These are phyloP conservation scores for Atopsyche davidsoni DNA, from an alignment of 1,140 invertebrate genomes.

Conservation along the genomic window DNA sequence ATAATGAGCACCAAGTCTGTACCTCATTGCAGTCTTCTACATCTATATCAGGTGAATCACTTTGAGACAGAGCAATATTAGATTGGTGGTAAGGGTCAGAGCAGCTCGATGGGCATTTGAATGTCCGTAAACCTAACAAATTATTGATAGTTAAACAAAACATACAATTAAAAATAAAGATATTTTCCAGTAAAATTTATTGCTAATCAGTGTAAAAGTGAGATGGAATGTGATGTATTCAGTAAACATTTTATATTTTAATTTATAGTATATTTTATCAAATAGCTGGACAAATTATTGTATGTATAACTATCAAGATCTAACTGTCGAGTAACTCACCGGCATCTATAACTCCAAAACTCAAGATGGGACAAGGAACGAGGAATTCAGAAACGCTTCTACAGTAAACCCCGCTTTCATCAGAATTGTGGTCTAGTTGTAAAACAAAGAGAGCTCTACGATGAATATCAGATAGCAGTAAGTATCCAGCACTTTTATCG, in stretches of 20 bases:
- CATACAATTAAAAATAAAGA: too few species aligned
- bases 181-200: too few species aligned
- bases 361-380: conserved; percentile 74
- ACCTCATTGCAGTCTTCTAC: conserved; percentile 37
- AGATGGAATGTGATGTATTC: too few species aligned
- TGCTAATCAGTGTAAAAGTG: too few species aligned
- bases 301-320: not conserved
- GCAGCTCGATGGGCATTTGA: conserved; percentile 41
- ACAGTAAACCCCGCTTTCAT: conserved; percentile 39
- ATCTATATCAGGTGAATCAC: conserved; percentile 40
- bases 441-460: conserved; percentile 73
- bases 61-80: conserved; percentile 33
- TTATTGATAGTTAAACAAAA: too few species aligned
- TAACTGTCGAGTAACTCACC: conserved; percentile 33
- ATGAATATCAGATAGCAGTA: conserved; percentile 79
- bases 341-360: conserved; percentile 81
- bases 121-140: conserved; percentile 36
- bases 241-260: too few species aligned
- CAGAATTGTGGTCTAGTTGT: conserved; percentile 49
- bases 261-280: not conserved
- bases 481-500: conserved; percentile 74
- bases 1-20: too few species aligned
- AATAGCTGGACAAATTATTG: not conserved
- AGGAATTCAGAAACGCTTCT: conserved; percentile 74
- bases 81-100: conserved; percentile 38